Conservation (phyloP, 2,797 vertebrate genomes). For the Poecilia velifera region DNA sequence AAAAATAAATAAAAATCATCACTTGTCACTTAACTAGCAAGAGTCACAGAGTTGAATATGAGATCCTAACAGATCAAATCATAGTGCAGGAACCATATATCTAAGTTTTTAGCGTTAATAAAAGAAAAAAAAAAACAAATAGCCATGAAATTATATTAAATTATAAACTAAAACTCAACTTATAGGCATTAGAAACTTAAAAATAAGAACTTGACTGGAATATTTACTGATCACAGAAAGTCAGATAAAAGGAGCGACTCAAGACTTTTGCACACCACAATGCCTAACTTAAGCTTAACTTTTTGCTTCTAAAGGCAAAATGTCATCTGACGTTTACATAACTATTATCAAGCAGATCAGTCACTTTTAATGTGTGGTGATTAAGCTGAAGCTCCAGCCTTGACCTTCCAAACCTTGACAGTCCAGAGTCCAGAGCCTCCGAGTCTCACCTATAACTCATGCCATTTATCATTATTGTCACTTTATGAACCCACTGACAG, state of each 20-base stretch:
- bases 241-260: background rate
- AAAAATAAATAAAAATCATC: too few species aligned
- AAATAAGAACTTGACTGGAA: background rate
- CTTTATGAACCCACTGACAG: slow-evolving; percentile 44
- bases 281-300: background rate
- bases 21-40: background rate
- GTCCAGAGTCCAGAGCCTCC: background rate
- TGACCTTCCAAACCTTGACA: slow-evolving; percentile 1
- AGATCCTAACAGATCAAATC: background rate
- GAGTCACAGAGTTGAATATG: background rate
- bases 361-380: background rate
- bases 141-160: background rate
- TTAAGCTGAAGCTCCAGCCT: background rate
- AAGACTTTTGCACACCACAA: background rate
- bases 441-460: slow-evolving; percentile 18
- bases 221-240: background rate
- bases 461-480: slow-evolving; percentile 59
- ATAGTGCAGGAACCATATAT: background rate
- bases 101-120: too few species aligned
- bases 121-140: background rate
- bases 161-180: background rate
- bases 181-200: background rate
- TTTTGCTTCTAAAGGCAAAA: background rate
- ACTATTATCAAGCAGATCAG: background rate
- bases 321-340: background rate